phyloP scores from a whole-genome alignment of 2,113 vertebrate genomes.

The Coreoperca whiteheadi region DNA sequence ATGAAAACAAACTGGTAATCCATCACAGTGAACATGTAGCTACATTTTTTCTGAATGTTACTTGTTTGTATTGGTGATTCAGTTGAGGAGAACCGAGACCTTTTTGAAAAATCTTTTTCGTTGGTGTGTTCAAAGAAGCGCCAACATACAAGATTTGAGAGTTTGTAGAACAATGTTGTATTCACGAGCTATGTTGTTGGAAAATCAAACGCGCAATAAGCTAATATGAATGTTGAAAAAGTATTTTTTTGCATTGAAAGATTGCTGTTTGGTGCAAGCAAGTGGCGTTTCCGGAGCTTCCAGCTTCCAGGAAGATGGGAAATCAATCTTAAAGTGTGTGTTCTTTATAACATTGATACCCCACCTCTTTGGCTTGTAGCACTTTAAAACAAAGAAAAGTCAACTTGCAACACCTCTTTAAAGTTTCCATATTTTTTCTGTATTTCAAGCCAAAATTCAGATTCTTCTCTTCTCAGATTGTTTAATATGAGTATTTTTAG shows the following conservation, averaged over 20 bases:
- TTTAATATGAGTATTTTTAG: not conserved
- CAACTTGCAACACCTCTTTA: not conserved
- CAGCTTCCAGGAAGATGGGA: not conserved
- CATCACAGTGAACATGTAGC: not conserved
- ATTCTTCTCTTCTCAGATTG: not conserved
- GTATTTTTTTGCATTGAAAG: not conserved
- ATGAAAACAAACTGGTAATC: slow-evolving; percentile 6
- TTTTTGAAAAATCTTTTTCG: not conserved
- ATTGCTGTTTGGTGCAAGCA: not conserved
- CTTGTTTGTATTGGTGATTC: not conserved
- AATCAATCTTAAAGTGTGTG: not conserved
- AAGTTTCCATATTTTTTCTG: not conserved
- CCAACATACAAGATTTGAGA: not conserved
- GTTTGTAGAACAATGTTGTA: not conserved
- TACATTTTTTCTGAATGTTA: not conserved
- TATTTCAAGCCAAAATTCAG: not conserved
- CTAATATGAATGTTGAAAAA: not conserved
- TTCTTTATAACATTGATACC: not conserved
- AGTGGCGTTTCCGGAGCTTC: not conserved
- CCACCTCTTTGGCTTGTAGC: not conserved
- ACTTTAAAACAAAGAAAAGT: slow-evolving; percentile 1
- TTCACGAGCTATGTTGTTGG: not conserved
- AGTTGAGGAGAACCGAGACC: not conserved
- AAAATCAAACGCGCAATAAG: not conserved
- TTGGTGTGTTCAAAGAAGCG: not conserved